These are phyloP conservation scores for Hoplostethus mediterraneus DNA, from an alignment of 2,797 vertebrate species.

Conservation along the genomic window DNA sequence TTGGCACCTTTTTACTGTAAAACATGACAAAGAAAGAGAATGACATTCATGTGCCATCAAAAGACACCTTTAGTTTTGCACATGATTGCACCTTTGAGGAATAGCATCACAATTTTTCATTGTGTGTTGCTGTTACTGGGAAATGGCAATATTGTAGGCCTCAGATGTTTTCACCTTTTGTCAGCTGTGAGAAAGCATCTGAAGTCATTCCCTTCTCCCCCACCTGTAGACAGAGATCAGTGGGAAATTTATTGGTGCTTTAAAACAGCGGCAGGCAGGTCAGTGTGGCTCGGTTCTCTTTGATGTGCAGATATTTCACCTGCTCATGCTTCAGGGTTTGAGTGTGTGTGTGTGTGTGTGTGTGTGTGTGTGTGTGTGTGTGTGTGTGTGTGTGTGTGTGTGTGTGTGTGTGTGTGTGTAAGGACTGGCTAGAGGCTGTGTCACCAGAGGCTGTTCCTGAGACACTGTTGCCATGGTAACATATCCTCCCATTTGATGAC, in stretches of 20 bases:
- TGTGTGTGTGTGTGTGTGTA: conserved; percentile 14
- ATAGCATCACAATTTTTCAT: conserved; percentile 13
- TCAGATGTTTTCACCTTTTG: conserved; percentile 46
- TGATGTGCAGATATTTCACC: conserved; percentile 77
- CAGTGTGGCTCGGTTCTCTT: conserved; percentile 52
- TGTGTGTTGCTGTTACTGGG: conserved; percentile 13
- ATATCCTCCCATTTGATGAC: conserved; percentile 73
- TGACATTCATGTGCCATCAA: conserved; percentile 14
- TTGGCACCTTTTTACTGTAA: conserved; percentile 9
- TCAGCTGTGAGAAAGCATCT: conserved; percentile 47
- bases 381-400: conserved; percentile 25
- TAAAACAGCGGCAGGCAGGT: conserved; percentile 66
- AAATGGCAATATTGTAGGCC: conserved; percentile 19
- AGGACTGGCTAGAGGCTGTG: conserved; percentile 54
- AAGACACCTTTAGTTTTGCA: conserved; percentile 11
- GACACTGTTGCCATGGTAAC: conserved; percentile 82
- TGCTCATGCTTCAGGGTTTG: conserved; percentile 22
- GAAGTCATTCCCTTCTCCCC: conserved; percentile 40
- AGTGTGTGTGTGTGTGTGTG: conserved; percentile 23
- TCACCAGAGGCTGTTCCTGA: conserved; percentile 74
- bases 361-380: background rate
- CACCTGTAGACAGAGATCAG: conserved; percentile 62
- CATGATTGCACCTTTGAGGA: conserved; percentile 24
- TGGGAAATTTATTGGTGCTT: conserved; percentile 62
- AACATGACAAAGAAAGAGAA: conserved; percentile 5